Percentiles rank a stretch among this genome's conserved stretches.
Evolutionary conservation across 1,140 invertebrate genomes (phyloP).

Genomic region (Drosophila santomea): DNA sequence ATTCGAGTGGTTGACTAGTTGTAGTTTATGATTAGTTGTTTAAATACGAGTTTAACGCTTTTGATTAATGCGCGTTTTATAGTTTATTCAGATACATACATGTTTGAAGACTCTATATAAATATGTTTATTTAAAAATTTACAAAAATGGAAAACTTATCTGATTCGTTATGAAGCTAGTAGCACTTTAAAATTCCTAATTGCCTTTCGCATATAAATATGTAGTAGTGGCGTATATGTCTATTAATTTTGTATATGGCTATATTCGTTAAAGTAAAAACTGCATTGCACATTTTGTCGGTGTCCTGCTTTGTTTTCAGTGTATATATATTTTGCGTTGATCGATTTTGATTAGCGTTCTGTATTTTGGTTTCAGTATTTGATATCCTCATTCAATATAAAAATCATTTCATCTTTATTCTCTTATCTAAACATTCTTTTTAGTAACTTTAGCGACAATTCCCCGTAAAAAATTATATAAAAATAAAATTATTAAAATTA

Average conservation of each 20-base stretch:
- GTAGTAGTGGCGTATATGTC: slow-evolving; percentile 38
- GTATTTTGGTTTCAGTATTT: slow-evolving; percentile 67
- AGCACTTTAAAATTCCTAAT: slow-evolving; percentile 39
- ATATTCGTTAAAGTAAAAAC: slow-evolving; percentile 73
- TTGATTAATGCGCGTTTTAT: slow-evolving; percentile 49
- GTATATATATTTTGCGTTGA: slow-evolving; percentile 33
- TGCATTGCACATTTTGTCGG: slow-evolving; percentile 76
- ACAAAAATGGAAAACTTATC: slow-evolving; percentile 70
- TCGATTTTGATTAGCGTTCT: slow-evolving; percentile 63
- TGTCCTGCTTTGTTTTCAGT: slow-evolving; percentile 32
- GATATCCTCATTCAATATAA: slow-evolving; percentile 49
- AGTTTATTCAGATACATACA: slow-evolving; percentile 38
- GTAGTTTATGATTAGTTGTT: slow-evolving; percentile 37
- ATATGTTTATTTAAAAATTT: slow-evolving; percentile 56
- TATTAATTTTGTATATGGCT: slow-evolving; percentile 36
- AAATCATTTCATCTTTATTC: slow-evolving; percentile 49
- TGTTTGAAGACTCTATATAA: slow-evolving; percentile 38
- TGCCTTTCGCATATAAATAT: slow-evolving; percentile 35
- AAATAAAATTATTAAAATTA: slow-evolving; percentile 28
- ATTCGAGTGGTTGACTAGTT: slow-evolving; percentile 53
- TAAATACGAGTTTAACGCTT: slow-evolving; percentile 49
- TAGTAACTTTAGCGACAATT: slow-evolving; percentile 80
- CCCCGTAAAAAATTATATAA: slow-evolving; percentile 33
- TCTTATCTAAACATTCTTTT: slow-evolving; percentile 39
- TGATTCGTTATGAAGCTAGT: slow-evolving; percentile 51